Base-by-base conservation (phyloP, 2,113 vertebrate species). In the Archilochus colubris region DNA sequence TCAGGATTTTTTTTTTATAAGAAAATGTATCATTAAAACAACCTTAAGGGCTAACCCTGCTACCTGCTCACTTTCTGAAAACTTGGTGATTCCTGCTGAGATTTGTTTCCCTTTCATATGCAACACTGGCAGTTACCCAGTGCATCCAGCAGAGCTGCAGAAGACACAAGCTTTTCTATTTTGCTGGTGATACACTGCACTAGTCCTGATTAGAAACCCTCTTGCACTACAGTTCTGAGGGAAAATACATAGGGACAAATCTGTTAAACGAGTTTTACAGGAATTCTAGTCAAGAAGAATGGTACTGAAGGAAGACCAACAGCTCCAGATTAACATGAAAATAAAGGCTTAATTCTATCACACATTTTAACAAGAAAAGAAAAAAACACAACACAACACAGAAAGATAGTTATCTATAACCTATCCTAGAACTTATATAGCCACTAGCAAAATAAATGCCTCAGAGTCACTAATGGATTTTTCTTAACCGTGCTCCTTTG, bases 1-100 rank as follows among this genome's bases (percentile, higher is more conserved):
- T 94, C 28, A n/a, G 28, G 44, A 54, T 82, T 82, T 83, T 89
- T 83, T 83, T 50, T 72, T 75, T 89, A 67, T 91, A 95, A 91
- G 67, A 40, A 83, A 83, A 80, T 38, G 9, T 61, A 95, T 95
- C 96, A 96, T 97, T 96, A 96, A 96, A 94, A 94, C 61, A 92
- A 31, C 51, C 77, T 57, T 74, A 93, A 85, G 55, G 59, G 18
- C 59, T 80, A 89, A 55, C 27, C 21, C 23, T 33, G 43, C 25
- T 94, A 87, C 46, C 54, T 85, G 74, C 25, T 62, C 17, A n/a
- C 38, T 58, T 18, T 27, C 75, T 58, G 58, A 87, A 62, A 87
- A 40, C 21, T 54, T 43, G 33, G n/a, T 82, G 40, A 63, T 46
- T 89, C 44, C 66, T 79, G 50, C 33, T 57, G 74, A 75, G 66